These are phyloP conservation scores for Apoderus coryli DNA, from an alignment of 2,888 invertebrate species.

Conservation along the genomic window DNA sequence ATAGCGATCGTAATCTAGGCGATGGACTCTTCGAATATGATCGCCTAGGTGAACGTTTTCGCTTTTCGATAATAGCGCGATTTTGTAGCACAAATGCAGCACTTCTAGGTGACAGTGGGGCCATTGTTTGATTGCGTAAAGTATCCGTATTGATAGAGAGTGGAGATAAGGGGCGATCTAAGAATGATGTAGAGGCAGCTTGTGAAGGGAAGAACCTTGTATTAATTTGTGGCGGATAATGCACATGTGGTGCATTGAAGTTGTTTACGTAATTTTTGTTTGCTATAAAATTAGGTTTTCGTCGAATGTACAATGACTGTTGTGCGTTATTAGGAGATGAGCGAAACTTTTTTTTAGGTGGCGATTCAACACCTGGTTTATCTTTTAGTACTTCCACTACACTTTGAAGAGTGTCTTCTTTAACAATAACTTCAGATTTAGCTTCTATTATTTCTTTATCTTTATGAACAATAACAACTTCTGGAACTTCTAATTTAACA, in stretches of 20 bases:
- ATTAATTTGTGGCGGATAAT: constrained; percentile 13
- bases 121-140: constrained; percentile 22
- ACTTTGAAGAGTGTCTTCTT: too few relatives aligned
- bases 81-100: constrained; percentile 33
- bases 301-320: constrained; percentile 7
- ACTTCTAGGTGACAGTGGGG: constrained; percentile 32
- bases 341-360: neutral
- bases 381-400: neutral
- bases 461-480: too few relatives aligned
- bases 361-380: neutral
- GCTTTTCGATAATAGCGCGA: constrained; percentile 31
- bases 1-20: constrained; percentile 18
- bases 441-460: neutral
- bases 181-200: constrained; percentile 18
- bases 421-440: neutral
- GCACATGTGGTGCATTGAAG: constrained; percentile 11
- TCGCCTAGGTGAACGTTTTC: constrained; percentile 29
- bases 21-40: constrained; percentile 33
- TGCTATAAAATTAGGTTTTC: constrained; percentile 8
- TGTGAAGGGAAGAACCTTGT: constrained; percentile 14
- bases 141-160: constrained; percentile 26
- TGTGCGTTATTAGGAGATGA: constrained; percentile 12
- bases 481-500: neutral
- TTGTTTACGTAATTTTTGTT: constrained; percentile 7
- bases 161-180: constrained; percentile 26